These are phyloP conservation scores for Platyscapa corneri DNA, from an alignment of 1,140 invertebrate genomes.

Conservation along the genomic window DNA sequence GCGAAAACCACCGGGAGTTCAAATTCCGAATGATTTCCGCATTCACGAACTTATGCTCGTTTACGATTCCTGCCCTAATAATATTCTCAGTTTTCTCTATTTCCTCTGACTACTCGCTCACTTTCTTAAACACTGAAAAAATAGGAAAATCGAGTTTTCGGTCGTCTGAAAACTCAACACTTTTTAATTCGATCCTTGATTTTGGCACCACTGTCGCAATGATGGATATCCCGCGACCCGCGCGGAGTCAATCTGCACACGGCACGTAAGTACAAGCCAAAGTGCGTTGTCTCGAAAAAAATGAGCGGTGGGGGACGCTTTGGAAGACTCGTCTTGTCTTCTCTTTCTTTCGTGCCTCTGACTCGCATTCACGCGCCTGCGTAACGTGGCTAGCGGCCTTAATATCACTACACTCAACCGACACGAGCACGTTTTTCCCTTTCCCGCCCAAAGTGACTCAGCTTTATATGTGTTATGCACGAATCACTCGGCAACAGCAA, in stretches of 20 bases:
- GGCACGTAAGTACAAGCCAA: slow-evolving; percentile 52
- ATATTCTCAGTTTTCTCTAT: no score
- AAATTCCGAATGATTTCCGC: no score
- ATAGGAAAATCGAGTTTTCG: no score
- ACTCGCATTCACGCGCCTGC: background rate
- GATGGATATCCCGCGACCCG: slow-evolving; percentile 46
- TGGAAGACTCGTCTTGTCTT: no score
- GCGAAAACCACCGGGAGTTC: no score
- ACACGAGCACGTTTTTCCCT: slow-evolving; percentile 44
- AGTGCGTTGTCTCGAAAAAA: slow-evolving; percentile 1
- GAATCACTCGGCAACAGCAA: slow-evolving; percentile 5
- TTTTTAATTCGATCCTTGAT: background rate
- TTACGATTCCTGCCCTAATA: no score
- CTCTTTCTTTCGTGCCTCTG: no score
- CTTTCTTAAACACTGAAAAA: background rate
- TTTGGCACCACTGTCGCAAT: background rate
- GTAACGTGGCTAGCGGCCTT: slow-evolving; percentile 28
- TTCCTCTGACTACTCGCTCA: background rate
- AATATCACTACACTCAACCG: slow-evolving; percentile 21
- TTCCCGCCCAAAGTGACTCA: slow-evolving; percentile 47
- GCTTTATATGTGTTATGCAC: slow-evolving; percentile 3
- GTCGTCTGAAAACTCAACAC: no score
- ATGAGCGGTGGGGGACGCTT: background rate
- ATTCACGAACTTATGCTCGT: no score
- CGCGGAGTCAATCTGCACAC: slow-evolving; percentile 58